Base-by-base conservation (phyloP, 1,140 invertebrate species). In the Plectrocnemia conspersa region DNA sequence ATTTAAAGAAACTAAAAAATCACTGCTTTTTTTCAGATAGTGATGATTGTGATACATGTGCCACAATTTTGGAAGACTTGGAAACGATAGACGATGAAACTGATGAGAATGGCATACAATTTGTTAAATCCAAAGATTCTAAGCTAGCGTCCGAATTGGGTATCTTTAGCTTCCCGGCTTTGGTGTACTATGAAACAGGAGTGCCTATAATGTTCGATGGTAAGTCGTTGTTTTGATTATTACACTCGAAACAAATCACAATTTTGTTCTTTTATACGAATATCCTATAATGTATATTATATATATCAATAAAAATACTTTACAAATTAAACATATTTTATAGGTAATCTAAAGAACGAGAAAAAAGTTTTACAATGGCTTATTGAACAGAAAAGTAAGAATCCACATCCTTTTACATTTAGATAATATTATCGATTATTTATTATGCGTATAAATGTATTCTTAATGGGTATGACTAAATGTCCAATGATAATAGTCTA, bases 21-120 rank as follows among this genome's bases (percentile, higher is more conserved):
- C 7, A 29, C 27, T 29, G n/a, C 27, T 29, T n/a, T 38, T 55
- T 49, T 55, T 40, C 64, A 90, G 88, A 91, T 71, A 88, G 89
- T 66, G 87, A 93, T 64, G 84, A 88, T 63, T 90, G 87, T 65
- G 81, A 87, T 53, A 81, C 84, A 7, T 95, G 91, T 67, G 79
- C 83, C 42, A 83, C 85, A 59, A 86, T 95, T 57, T 72, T 96
- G 15, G 84, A 91, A 63, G 90, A 94, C 64, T 71, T 96, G 54
- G 93, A 96, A 74, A 93, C 89, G 27, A 95, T 96, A 65, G 92
- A 95, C 65, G 92, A 95, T 70, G 91, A 94, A 61, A 91, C 91
- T 6, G 91, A 95, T 66, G 85, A 91, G 64, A 85, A 91, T 63
- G 90, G 90, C 53, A 91, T 93, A 63, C 89, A 95, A 71, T 93